Evolutionary conservation across 2,113 vertebrate species (phyloP).

Genomic region (Engystomops pustulosus): DNA sequence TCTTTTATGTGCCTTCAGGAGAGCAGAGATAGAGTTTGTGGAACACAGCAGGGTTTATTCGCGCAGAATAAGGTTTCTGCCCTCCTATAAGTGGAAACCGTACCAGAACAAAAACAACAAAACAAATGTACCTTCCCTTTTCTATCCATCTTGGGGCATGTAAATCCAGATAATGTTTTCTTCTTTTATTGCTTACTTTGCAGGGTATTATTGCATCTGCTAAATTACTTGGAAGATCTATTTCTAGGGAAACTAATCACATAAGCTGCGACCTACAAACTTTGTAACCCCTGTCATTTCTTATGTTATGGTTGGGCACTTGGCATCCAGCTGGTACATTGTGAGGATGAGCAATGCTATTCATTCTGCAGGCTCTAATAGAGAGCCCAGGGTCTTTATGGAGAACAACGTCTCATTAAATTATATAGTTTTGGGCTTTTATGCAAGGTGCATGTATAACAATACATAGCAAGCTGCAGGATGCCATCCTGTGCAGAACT

Average conservation of each 20-base stretch:
- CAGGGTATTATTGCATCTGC: slow-evolving; percentile 22
- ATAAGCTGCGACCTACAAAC: slow-evolving; percentile 9
- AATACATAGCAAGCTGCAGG: too few relatives aligned
- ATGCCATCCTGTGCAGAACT: too few relatives aligned
- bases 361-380: neutral
- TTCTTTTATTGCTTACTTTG: slow-evolving; percentile 18
- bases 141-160: slow-evolving; percentile 33
- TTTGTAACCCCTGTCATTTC: neutral
- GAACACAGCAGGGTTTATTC: too few relatives aligned
- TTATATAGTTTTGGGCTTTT: neutral
- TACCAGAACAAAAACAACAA: slow-evolving; percentile 35
- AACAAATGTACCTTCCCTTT: neutral
- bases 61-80: too few relatives aligned
- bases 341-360: neutral
- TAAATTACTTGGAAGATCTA: slow-evolving; percentile 16
- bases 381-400: neutral
- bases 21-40: too few relatives aligned
- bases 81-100: slow-evolving; percentile 16
- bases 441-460: too few relatives aligned
- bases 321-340: slow-evolving; percentile 29
- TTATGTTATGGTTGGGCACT: slow-evolving; percentile 31
- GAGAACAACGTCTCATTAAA: neutral
- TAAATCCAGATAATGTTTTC: neutral
- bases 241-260: neutral
- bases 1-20: too few relatives aligned